Conservation (phyloP, 2,797 vertebrate genomes). For the Serranus cabrilla region DNA sequence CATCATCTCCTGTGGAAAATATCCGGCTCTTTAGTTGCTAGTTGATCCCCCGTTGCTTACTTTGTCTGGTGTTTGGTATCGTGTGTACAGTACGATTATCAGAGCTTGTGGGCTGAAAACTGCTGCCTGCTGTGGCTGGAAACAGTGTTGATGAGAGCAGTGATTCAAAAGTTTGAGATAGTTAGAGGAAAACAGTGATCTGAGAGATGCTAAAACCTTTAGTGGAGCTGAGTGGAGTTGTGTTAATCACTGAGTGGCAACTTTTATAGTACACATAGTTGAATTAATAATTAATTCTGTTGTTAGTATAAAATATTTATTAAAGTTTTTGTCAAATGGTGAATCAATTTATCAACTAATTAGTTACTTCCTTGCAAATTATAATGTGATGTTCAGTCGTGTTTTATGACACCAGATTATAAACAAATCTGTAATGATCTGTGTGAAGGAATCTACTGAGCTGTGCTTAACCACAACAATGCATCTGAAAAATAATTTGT, state of each 20-base stretch:
- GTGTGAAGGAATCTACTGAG: background rate
- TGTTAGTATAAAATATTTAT: background rate
- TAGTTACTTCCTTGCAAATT: background rate
- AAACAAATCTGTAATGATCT: background rate
- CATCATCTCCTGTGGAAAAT: too few species aligned
- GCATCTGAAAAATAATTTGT: background rate
- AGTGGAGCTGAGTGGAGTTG: background rate
- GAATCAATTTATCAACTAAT: background rate
- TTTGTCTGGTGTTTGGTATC: background rate
- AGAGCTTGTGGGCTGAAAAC: background rate
- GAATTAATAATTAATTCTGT: background rate
- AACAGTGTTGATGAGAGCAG: background rate
- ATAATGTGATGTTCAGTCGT: background rate
- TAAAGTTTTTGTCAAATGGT: too few species aligned
- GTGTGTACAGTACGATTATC: background rate
- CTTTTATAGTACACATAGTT: background rate
- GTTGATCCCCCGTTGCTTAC: background rate
- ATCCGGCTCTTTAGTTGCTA: background rate
- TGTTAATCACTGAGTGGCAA: background rate
- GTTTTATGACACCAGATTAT: background rate
- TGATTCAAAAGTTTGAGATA: background rate
- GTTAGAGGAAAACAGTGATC: background rate
- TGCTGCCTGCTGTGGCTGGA: background rate
- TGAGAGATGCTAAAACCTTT: background rate
- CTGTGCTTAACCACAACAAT: background rate